A percentile compares a stretch with the other conserved stretches of the same genome.
Evolutionary conservation across 2,797 vertebrate species (phyloP).

Genomic region (Tamandua tetradactyla): DNA sequence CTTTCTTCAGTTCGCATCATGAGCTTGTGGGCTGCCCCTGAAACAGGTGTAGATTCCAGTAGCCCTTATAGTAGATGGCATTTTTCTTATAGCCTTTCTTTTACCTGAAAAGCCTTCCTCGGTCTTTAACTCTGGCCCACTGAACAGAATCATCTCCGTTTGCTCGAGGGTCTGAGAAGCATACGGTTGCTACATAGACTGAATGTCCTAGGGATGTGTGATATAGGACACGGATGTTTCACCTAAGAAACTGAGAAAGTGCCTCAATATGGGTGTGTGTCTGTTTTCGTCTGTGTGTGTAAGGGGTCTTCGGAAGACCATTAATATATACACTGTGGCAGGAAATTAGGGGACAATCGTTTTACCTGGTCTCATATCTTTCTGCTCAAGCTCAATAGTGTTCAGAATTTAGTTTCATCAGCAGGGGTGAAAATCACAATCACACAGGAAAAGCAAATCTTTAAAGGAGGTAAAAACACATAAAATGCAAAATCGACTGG

Average conservation of each 20-base stretch:
- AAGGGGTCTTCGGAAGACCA: not conserved
- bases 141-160: not conserved
- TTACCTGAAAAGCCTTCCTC: not conserved
- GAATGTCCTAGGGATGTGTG: not conserved
- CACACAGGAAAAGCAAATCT: not conserved
- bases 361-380: not conserved
- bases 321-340: not conserved
- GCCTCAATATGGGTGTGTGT: not conserved
- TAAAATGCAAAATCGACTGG: conserved; percentile 48
- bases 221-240: not conserved
- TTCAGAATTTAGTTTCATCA: conserved; percentile 17
- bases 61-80: not conserved
- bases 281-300: not conserved
- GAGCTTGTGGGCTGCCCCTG: not conserved
- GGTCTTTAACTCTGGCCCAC: not conserved
- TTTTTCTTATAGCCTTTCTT: not conserved
- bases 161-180: not conserved
- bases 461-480: conserved; percentile 40
- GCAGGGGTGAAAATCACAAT: not conserved
- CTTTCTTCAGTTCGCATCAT: not conserved
- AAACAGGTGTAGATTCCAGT: not conserved
- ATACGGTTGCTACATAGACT: not conserved
- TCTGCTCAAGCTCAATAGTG: not conserved
- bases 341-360: not conserved
- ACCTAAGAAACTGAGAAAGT: not conserved